Base-by-base conservation (phyloP, 2,113 vertebrate genomes). In the Sebastes schlegelii region DNA sequence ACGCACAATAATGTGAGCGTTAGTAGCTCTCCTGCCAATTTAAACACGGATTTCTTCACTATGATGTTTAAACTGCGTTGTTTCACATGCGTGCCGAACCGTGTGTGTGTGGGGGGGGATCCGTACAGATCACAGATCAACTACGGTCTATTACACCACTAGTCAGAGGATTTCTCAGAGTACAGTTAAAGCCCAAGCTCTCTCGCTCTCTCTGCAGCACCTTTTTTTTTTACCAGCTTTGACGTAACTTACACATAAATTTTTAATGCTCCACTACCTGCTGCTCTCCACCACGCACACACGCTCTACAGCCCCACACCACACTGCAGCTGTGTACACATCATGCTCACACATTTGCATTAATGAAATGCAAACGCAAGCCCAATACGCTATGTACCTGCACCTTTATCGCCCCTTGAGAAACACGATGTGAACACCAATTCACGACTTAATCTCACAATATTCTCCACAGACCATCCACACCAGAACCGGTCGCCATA, bases 191-290 rank as follows among this genome's bases (percentile, higher is more conserved):
- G 57, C 42, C 43, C 76, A 55, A 64, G 66, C 82, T 78, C 58
- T 19, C 51, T 52, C 54, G 13, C 49, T 76, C 54, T 84, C 72
- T 82, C 88, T 89, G 89, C 91, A 89, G 85, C 83, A 82, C 65
- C 67, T 68, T 89, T 91, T 85, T 77, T 66, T 89, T 91, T 85
- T 77, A 91, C 83, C 88, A 75, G 83, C 78, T 82, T 86, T 92
- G 86, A 94, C 69, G 80, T 92, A 89, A 90, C 67, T 69, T 52
- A 48, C 43, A 58, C 89, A 93, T 94, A 74, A 87, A 94, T 95
- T 88, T 92, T 94, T 94, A 91, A 95, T 92, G 86, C 57, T 74
- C 65, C 70, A 61, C 84, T 74, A 82, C 61, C 69, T 74, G 5
- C 74, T 80, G 61, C 77, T 83, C 74, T 61, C 48, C 43, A 63